phyloP scores from a whole-genome alignment of 2,797 vertebrate genomes.

The Anas georgica region DNA sequence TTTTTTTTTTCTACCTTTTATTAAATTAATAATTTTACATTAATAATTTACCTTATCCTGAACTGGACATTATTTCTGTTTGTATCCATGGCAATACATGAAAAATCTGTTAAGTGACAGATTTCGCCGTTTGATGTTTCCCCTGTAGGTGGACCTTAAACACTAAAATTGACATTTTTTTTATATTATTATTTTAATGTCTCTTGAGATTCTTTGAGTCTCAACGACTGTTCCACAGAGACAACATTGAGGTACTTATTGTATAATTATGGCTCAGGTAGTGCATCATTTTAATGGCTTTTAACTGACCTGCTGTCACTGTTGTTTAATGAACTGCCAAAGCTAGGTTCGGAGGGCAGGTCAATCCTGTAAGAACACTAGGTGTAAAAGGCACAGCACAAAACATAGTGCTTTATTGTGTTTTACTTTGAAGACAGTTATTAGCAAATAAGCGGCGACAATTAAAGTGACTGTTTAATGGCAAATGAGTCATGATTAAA shows the following conservation, averaged over 20 bases:
- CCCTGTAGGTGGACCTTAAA: not conserved
- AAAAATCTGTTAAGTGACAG: not conserved
- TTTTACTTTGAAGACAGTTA: not conserved
- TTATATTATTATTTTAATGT: slow-evolving; percentile 24
- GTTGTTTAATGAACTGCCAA: not conserved
- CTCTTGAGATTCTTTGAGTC: not conserved
- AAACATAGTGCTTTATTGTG: not conserved
- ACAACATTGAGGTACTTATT: not conserved
- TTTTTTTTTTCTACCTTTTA: accelerated
- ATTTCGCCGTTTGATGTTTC: not conserved
- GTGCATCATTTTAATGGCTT: not conserved
- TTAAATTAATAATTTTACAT: not conserved
- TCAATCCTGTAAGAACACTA: slow-evolving; percentile 10
- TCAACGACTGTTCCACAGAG: not conserved
- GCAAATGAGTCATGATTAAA: not conserved
- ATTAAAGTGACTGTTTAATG: not conserved
- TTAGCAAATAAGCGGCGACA: not conserved
- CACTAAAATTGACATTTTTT: not conserved
- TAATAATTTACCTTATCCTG: not conserved
- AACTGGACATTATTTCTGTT: not conserved
- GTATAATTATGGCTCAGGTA: not conserved
- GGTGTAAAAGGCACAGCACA: not conserved
- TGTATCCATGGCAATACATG: not conserved
- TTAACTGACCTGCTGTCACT: not conserved
- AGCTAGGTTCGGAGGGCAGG: not conserved